These are phyloP conservation scores for Idris sp. DNA, from an alignment of 1,140 invertebrate species.

Conservation along the genomic window DNA sequence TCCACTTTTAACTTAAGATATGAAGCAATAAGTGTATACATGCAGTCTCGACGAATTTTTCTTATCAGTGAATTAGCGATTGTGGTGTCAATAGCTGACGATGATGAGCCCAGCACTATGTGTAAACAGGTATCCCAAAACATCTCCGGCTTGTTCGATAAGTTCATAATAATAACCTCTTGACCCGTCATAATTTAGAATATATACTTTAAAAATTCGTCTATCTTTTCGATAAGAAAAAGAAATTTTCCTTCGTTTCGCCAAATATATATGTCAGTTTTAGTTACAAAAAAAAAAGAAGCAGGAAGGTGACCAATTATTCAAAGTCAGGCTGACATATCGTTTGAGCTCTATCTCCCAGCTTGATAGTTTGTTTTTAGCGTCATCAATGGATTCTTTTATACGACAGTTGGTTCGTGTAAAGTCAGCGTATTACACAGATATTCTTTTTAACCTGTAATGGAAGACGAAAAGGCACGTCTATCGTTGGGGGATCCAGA, in stretches of 20 bases:
- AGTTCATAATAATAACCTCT: conserved; percentile 29
- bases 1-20: conserved; percentile 66
- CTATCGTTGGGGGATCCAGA: conserved; percentile 56
- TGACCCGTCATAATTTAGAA: conserved; percentile 32
- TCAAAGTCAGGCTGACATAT: conserved; percentile 53
- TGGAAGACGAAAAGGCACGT: conserved; percentile 68
- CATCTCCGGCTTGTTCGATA: conserved; percentile 57
- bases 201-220: conserved; percentile 2
- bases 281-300: conserved; percentile 23
- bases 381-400: conserved; percentile 55
- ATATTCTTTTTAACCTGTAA: conserved; percentile 55
- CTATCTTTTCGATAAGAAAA: too few relatives aligned
- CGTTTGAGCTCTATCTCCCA: conserved; percentile 38
- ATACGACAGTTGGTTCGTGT: conserved; percentile 57
- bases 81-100: conserved; percentile 64
- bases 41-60: conserved; percentile 67
- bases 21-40: conserved; percentile 73
- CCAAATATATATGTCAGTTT: too few relatives aligned
- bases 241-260: too few relatives aligned
- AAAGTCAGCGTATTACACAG: conserved; percentile 62
- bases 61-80: conserved; percentile 76
- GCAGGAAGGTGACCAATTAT: conserved; percentile 51
- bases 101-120: conserved; percentile 69
- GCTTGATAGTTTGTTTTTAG: conserved; percentile 44
- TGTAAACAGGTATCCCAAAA: conserved; percentile 65